A percentile compares a stretch with the other conserved stretches of the same genome.
Evolutionary conservation across 2,888 invertebrate species (phyloP).

Genomic region (Arge pagana): DNA sequence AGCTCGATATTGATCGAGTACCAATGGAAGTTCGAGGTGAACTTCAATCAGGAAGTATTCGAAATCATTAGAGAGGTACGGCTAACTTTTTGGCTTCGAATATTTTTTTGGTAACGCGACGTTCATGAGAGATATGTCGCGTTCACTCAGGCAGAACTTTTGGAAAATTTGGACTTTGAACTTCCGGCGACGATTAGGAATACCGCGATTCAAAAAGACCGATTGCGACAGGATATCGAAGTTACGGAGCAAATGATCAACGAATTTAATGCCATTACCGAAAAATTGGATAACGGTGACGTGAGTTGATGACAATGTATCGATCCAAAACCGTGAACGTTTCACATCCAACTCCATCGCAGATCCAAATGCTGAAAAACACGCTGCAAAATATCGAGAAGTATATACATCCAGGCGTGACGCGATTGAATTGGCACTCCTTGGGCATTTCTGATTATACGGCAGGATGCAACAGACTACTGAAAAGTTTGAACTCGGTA

Average conservation of each 20-base stretch:
- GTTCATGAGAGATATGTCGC: neutral
- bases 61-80: slow-evolving; percentile 68
- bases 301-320: slow-evolving; percentile 52
- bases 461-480: slow-evolving; percentile 61
- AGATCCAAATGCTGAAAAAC: slow-evolving; percentile 71
- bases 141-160: slow-evolving; percentile 64
- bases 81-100: too few species aligned
- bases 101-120: neutral
- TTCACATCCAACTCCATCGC: slow-evolving; percentile 26
- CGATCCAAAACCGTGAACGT: neutral
- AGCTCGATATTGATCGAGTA: slow-evolving; percentile 71
- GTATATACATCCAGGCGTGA: slow-evolving; percentile 78
- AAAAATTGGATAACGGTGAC: slow-evolving; percentile 73
- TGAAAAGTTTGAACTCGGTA: slow-evolving; percentile 68
- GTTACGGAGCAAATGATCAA: slow-evolving; percentile 64
- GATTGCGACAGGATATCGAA: slow-evolving; percentile 70
- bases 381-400: slow-evolving; percentile 74
- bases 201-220: slow-evolving; percentile 66
- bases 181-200: slow-evolving; percentile 62
- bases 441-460: slow-evolving; percentile 79
- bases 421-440: slow-evolving; percentile 85
- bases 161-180: slow-evolving; percentile 72
- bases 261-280: slow-evolving; percentile 69
- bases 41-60: slow-evolving; percentile 70
- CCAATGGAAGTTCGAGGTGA: slow-evolving; percentile 68